Base-by-base conservation (phyloP, 2,797 vertebrate genomes). In the Gallinago solitaria region DNA sequence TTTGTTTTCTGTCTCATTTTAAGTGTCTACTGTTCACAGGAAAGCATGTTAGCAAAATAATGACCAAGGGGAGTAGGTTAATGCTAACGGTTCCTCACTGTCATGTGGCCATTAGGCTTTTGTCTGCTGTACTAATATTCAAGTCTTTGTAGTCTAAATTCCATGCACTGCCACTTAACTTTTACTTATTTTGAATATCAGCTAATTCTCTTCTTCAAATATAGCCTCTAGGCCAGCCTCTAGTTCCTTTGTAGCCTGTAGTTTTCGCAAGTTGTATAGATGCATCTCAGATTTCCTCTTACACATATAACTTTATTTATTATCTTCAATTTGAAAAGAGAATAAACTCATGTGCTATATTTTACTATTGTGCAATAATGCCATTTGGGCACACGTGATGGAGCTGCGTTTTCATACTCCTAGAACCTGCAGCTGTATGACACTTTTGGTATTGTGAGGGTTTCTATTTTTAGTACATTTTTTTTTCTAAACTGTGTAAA, bases 401-500 rank as follows among this genome's bases (percentile, higher is more conserved):
- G 32, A 81, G 9, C 9, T 59, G 17, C 6, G 1, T 74, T 86
- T 86, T 81, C 50, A 68, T 9, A 48, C 3, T 41, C 9, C 16
- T n/a, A 56, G 50, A 74, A 54, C 4, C 3, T 59, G 5, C 23
- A 89, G 5, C 17, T 41, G 2, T 30, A 25, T 32, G 33, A 75
- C 6, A 18, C 0, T 1, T 28, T 60, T 32, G 37, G 30, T 8
- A 35, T 8, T 67, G 12, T n/a, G 27, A 9, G 3, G 0, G 3
- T 41, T 59, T 53, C 33, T 48, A 2, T 28, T 88, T 81, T 70
- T 30, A 37, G 30, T 12, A 53, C 7, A 3, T 61, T 1, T 65
- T 48, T 84, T 59, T 57, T 50, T 61, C 21, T 86, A 53, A 84
- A 56, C 43, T 18, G 0, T 56, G 16, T 78, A 30, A 60, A 86